Conservation (phyloP, 2,113 vertebrate species). For the Crotalus horridus region DNA sequence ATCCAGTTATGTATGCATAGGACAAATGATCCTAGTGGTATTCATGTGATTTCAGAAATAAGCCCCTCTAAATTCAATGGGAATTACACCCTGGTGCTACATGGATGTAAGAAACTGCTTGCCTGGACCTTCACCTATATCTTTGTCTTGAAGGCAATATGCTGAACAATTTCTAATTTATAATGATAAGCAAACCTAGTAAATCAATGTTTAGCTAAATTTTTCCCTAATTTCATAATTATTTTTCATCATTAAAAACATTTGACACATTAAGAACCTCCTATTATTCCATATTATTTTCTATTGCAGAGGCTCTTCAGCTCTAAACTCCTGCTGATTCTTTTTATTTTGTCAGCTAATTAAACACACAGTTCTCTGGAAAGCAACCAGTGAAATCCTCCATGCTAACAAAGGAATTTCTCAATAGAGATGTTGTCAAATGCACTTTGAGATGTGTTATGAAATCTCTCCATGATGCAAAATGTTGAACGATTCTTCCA, state of each 20-base stretch:
- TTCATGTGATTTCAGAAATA: background rate
- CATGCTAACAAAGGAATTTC: conserved; percentile 34
- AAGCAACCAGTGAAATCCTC: conserved; percentile 39
- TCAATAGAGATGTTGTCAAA: conserved; percentile 16
- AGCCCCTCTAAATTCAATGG: background rate
- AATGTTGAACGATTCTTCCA: conserved; percentile 9
- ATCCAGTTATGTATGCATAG: background rate
- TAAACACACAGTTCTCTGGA: conserved; percentile 50
- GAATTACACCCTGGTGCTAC: background rate
- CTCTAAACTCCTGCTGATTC: conserved; percentile 25
- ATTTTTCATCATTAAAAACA: conserved; percentile 25
- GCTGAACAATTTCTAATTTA: conserved; percentile 3
- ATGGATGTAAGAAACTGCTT: background rate
- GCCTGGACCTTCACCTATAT: background rate
- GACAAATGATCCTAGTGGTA: background rate
- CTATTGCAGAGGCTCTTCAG: background rate
- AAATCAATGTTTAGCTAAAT: conserved; percentile 1
- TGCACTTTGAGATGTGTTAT: conserved; percentile 28
- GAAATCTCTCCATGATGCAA: conserved; percentile 32
- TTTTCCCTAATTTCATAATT: background rate
- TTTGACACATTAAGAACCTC: conserved; percentile 29
- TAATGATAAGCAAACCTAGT: conserved; percentile 4
- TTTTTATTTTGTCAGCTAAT: conserved; percentile 46
- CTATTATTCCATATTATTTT: conserved; percentile 14
- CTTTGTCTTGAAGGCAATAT: background rate